A percentile compares a stretch with the other conserved stretches of the same genome.
These are phyloP conservation scores for Drosophila asahinai DNA, from an alignment of 1,140 invertebrate genomes.

Conservation along the genomic window DNA sequence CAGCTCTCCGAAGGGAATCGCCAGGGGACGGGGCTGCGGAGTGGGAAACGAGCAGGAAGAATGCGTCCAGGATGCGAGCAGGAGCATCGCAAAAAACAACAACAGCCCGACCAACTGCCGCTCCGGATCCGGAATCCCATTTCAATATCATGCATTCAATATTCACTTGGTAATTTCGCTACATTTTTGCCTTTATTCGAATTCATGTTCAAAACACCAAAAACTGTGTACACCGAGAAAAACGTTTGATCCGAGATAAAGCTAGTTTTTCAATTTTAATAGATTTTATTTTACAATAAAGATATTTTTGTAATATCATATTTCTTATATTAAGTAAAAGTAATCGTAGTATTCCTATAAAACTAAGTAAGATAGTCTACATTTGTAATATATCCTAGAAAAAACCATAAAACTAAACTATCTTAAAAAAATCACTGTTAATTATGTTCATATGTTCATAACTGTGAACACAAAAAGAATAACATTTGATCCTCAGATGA, in stretches of 20 bases:
- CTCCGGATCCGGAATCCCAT: conserved; percentile 32
- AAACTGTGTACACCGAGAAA: conserved; percentile 1
- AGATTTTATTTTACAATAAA: too few relatives aligned
- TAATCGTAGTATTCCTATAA: too few relatives aligned
- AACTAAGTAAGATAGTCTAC: too few relatives aligned
- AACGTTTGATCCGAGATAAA: not conserved
- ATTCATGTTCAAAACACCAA: not conserved
- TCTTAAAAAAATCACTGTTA: too few relatives aligned
- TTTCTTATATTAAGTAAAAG: too few relatives aligned
- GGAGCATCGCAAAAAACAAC: conserved; percentile 40
- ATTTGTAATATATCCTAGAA: too few relatives aligned
- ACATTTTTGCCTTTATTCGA: conserved; percentile 6
- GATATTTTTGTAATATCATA: too few relatives aligned
- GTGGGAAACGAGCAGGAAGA: conserved; percentile 26
- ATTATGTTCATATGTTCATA: too few relatives aligned
- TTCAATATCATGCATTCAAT: conserved; percentile 47
- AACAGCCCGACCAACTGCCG: conserved; percentile 26
- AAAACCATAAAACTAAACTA: too few relatives aligned
- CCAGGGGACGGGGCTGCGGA: conserved; percentile 3
- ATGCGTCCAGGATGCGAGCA: conserved; percentile 48
- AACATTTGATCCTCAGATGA: too few relatives aligned
- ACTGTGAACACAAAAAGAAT: too few relatives aligned
- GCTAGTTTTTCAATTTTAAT: too few relatives aligned
- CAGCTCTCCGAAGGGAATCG: conserved; percentile 41
- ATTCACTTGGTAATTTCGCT: conserved; percentile 37